Percentiles rank a stretch among this genome's conserved stretches.
Conservation (phyloP, 2,888 invertebrate species). For the Thecocarcelia acutangulata region DNA sequence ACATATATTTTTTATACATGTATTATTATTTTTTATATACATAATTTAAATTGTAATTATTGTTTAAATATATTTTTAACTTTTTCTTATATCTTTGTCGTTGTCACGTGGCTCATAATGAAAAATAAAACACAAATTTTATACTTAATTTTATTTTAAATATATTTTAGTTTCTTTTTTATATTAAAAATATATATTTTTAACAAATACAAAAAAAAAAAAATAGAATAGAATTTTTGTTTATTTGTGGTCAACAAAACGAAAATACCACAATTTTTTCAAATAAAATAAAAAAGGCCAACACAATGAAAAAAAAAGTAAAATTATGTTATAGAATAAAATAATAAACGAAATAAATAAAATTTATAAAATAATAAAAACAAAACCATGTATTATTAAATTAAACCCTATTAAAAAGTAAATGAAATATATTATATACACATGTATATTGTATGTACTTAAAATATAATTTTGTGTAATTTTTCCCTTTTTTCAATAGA, state of each 20-base stretch:
- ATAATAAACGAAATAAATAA: slow-evolving; percentile 66
- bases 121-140: slow-evolving; percentile 53
- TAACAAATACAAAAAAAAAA: slow-evolving; percentile 43
- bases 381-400: slow-evolving; percentile 65
- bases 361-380: slow-evolving; percentile 67
- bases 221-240: slow-evolving; percentile 38
- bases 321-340: slow-evolving; percentile 61
- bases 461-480: slow-evolving; percentile 53
- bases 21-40: slow-evolving; percentile 53
- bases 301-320: slow-evolving; percentile 45
- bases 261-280: slow-evolving; percentile 41
- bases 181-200: slow-evolving; percentile 49
- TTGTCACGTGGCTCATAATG: slow-evolving; percentile 55
- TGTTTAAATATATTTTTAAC: slow-evolving; percentile 60
- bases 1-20: slow-evolving; percentile 49
- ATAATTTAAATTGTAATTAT: slow-evolving; percentile 63
- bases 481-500: background rate
- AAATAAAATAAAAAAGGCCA: slow-evolving; percentile 52
- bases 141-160: slow-evolving; percentile 63
- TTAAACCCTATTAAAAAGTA: slow-evolving; percentile 67
- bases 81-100: slow-evolving; percentile 22
- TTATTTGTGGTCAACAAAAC: slow-evolving; percentile 55
- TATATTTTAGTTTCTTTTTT: slow-evolving; percentile 52
- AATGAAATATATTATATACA: slow-evolving; percentile 68
- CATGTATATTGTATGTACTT: slow-evolving; percentile 71